Base-by-base conservation (phyloP, 2,797 vertebrate genomes). In the Dromococcyx pavoninus region DNA sequence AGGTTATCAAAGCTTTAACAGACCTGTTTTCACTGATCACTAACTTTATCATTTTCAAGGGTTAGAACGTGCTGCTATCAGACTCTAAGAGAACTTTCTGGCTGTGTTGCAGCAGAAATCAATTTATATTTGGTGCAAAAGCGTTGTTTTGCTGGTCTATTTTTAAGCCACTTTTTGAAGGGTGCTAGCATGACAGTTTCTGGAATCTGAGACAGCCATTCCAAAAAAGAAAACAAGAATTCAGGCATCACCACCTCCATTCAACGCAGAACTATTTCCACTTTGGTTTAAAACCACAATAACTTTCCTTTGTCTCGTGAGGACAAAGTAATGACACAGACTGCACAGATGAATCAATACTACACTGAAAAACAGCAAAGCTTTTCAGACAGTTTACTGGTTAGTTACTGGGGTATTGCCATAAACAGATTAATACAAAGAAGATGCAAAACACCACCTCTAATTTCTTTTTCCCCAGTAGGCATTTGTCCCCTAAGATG, bases 91-190 rank as follows among this genome's bases (percentile, higher is more conserved):
- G 61, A 94, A 74, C 4, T 35, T 84, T 77, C 41, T 65, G 37
- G 53, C 88, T 88, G 37, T 67, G 17, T 61, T 86, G 65, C 88
- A 94, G 65, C 19, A 94, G 80, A 91, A 96, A 89, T 85, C 77
- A 90, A 82, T 89, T 91, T 87, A 35, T 74, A 71, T 73, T 81
- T 88, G 30, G n/a, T 89, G 51, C 46, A 92, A 75, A 14, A 70
- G 6, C 37, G 27, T 54, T 90, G 51, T 81, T 96, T 84, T 76
- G 25, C 48, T 84, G 16, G 25, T 79, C 86, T 95, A 88, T 96
- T 96, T 96, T 96, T 96, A 96, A 87, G 28, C n/a, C 87, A 66
- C 35, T 94, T 94, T 95, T 83, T 94, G 77, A 94, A 93, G 88
- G 14, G n/a, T 65, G 53, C 37, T 94, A 94, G 60, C 61, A 64